Evolutionary conservation across 2,113 vertebrate genomes (phyloP).

Genomic region (Diadophis punctatus): DNA sequence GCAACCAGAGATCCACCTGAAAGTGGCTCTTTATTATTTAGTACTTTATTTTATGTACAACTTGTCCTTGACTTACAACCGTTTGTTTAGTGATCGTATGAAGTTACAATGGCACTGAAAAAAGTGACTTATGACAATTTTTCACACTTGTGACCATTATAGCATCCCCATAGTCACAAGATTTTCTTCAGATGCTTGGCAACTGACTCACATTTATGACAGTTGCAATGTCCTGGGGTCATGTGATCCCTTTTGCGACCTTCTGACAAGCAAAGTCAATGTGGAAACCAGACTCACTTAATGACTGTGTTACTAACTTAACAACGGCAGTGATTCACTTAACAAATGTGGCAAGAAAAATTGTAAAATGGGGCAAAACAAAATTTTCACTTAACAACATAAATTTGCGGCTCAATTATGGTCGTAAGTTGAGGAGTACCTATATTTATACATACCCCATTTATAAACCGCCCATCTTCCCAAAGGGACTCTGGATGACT

Average conservation of each 20-base stretch:
- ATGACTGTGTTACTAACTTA: neutral
- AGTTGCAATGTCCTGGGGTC: neutral
- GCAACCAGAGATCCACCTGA: neutral
- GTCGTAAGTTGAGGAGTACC: neutral
- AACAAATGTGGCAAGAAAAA: neutral
- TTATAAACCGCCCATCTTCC: neutral
- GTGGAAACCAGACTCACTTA: neutral
- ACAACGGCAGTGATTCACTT: neutral
- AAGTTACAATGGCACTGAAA: no score
- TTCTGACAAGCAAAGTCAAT: neutral
- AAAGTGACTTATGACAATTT: no score
- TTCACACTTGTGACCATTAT: no score
- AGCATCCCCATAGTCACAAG: no score
- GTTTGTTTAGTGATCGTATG: neutral
- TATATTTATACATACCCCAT: neutral
- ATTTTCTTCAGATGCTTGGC: no score
- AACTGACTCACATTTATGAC: neutral
- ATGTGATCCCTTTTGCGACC: neutral
- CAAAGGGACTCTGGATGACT: neutral
- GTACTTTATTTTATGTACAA: neutral
- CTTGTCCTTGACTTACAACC: neutral
- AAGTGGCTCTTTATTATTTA: neutral
- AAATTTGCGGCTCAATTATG: neutral
- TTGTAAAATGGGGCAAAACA: neutral
- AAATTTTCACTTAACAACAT: neutral